Evolutionary conservation across 2,797 vertebrate species (phyloP).

Genomic region (Potorous gilbertii): DNA sequence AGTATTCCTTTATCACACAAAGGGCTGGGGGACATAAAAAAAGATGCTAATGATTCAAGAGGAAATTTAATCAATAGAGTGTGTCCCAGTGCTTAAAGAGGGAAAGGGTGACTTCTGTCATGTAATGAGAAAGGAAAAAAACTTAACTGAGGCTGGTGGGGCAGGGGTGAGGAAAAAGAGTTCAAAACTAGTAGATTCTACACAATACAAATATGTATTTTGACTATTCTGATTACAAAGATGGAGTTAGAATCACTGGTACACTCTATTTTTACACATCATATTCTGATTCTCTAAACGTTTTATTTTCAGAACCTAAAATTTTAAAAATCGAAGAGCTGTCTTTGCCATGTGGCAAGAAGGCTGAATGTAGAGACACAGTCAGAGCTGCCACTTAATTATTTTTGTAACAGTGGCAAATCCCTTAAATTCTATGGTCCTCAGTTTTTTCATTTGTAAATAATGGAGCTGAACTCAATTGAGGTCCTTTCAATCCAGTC

Average conservation of each 20-base stretch:
- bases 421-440: background rate
- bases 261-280: background rate
- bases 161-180: background rate
- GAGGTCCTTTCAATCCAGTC: background rate
- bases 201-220: background rate
- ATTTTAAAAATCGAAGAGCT: background rate
- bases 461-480: background rate
- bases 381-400: background rate
- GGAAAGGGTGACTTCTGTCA: background rate
- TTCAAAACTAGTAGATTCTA: background rate
- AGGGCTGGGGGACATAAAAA: background rate
- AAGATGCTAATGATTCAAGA: background rate
- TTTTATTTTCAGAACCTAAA: background rate
- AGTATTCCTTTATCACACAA: background rate
- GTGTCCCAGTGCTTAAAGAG: background rate
- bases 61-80: background rate
- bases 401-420: background rate
- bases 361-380: background rate
- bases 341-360: background rate
- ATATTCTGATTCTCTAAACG: background rate
- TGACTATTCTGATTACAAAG: background rate
- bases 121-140: background rate
- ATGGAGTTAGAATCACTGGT: background rate
- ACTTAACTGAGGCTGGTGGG: background rate
- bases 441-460: background rate